Conservation (phyloP, 2,113 vertebrate genomes). For the Cryptotis parvus region DNA sequence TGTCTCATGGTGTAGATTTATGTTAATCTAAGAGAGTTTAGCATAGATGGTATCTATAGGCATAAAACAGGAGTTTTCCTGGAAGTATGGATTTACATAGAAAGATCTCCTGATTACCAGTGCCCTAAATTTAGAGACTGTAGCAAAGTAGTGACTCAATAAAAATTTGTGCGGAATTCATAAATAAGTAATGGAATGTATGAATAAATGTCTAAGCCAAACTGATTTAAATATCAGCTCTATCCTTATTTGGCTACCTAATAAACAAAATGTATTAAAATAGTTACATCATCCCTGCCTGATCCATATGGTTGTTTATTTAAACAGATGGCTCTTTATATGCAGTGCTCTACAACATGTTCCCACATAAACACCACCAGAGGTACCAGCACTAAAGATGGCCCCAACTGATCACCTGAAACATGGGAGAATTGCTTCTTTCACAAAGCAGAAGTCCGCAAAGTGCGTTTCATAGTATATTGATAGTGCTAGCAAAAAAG, state of each 20-base stretch:
- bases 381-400: neutral
- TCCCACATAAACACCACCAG: neutral
- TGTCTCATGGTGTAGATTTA: neutral
- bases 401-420: neutral
- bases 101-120: constrained; percentile 6
- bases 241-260: constrained; percentile 52
- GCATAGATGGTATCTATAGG: neutral
- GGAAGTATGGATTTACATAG: neutral
- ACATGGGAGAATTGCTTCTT: neutral
- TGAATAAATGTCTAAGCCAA: constrained; percentile 33
- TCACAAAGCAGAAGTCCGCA: constrained; percentile 14
- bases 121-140: neutral
- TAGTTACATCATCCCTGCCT: constrained; percentile 39
- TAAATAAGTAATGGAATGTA: neutral
- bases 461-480: neutral
- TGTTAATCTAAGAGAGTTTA: neutral
- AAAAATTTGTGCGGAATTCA: constrained; percentile 36
- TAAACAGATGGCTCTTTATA: neutral
- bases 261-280: constrained; percentile 49
- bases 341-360: neutral
- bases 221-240: constrained; percentile 32
- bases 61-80: neutral
- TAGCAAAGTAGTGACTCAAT: neutral
- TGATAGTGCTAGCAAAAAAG: neutral
- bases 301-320: constrained; percentile 13